Base-by-base conservation (phyloP, 1,140 invertebrate species). In the Brachionus asplanchnoidis region DNA sequence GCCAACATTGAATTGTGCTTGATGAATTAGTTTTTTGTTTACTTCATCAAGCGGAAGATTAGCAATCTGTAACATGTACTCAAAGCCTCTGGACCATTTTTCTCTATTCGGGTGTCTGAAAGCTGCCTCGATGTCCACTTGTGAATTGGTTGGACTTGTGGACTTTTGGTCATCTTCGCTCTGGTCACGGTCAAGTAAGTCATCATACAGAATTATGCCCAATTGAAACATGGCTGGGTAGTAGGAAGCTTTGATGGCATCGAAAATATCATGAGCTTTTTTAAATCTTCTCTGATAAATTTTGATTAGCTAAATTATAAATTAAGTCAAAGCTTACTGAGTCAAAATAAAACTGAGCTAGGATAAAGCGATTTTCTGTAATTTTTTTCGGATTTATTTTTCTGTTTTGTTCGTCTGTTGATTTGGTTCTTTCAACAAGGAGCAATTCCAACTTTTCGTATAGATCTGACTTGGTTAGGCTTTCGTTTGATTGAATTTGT, bases 281-380 rank as follows among this genome's bases (percentile, higher is more conserved):
- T 88, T 87, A 85, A 86, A 88, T 17, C 86, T 42, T 26, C 86
- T 87, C 89, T 89, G 68, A 8, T 87, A 86, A 73, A 60, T 32
- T n/a, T 14, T 20, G 40, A 6, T 80, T 12, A 36, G 11, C 20
- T n/a, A 42, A 70, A 46, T 70, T 50, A 66, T 1, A 60, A 78
- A 73, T 46, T n/a, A 17, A 26, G 5, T 50, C 9, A 82, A 73
- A 85, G 20, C 40, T 66, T 80, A 89, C 89, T 86, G 88, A 87
- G 77, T 90, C 88, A 87, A 88, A 88, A 77, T 89, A 89, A 60
- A 89, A 87, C 28, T 89, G 86, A 60, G 87, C 89, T 1, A 90
- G 86, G 50, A 89, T 88, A 85, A 90, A 90, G 65, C 87, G 86
- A 68, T 82, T 68, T 23, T 68, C 53, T 40, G 65, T 40, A 9